A percentile compares a stretch with the other conserved stretches of the same genome.
Conservation (phyloP, 64 coral and sea anemone genomes). For the Actinia tenebrosa region DNA sequence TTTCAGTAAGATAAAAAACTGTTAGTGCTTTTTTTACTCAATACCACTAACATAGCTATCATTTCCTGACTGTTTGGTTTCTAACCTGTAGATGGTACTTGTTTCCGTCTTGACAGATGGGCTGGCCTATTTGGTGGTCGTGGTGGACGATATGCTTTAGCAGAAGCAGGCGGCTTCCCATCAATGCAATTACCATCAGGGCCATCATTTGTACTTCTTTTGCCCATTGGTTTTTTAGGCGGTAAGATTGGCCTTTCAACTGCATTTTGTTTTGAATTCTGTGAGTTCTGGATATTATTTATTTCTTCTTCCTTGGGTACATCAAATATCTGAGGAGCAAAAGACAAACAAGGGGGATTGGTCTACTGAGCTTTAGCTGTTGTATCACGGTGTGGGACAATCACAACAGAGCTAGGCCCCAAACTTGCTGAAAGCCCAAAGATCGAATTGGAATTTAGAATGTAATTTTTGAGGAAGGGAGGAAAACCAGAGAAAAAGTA, state of each 20-base stretch:
- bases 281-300: not conserved
- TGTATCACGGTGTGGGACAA: no score
- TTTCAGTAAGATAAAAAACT: not conserved
- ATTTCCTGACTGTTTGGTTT: not conserved
- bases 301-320: constrained; percentile 13
- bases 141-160: constrained; percentile 70
- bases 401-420: no score
- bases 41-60: not conserved
- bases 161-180: constrained; percentile 47
- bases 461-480: no score
- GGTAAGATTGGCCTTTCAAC: constrained; percentile 43
- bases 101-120: constrained; percentile 23
- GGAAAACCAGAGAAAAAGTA: no score
- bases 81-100: constrained; percentile 22
- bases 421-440: no score
- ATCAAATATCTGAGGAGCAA: constrained; percentile 11
- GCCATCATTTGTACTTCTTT: constrained; percentile 22
- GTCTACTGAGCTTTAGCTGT: no score
- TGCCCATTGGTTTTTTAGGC: constrained; percentile 48
- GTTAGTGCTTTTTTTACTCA: not conserved
- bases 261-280: not conserved
- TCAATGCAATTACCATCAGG: constrained; percentile 25
- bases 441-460: no score
- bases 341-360: not conserved
- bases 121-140: constrained; percentile 40